Percentiles rank a stretch among this genome's conserved stretches.
These are phyloP conservation scores for Lagria hirta DNA, from an alignment of 2,888 invertebrate genomes.

Conservation along the genomic window DNA sequence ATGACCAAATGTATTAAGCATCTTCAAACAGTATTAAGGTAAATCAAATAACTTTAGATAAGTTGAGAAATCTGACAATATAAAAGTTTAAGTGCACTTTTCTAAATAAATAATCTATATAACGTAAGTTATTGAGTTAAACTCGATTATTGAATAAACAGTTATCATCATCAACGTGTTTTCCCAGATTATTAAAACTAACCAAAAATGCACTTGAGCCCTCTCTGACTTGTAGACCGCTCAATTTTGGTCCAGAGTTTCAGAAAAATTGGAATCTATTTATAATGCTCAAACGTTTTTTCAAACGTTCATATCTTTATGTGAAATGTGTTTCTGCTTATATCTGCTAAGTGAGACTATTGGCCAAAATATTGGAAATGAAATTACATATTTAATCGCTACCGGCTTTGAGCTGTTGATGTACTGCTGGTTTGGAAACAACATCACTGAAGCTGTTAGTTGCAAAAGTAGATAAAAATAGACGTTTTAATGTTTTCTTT, in stretches of 20 bases:
- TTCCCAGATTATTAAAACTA: too few relatives aligned
- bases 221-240: background rate
- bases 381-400: constrained; percentile 27
- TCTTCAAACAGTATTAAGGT: constrained; percentile 32
- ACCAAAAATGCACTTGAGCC: too few relatives aligned
- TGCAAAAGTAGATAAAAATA: too few relatives aligned
- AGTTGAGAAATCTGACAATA: too few relatives aligned
- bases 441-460: constrained; percentile 30
- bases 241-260: constrained; percentile 24
- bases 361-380: constrained; percentile 26
- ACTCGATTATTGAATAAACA: too few relatives aligned
- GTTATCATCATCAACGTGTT: too few relatives aligned
- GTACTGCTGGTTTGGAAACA: constrained; percentile 33
- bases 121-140: too few relatives aligned
- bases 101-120: too few relatives aligned
- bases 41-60: too few relatives aligned
- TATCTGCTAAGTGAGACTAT: constrained; percentile 30
- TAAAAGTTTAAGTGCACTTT: too few relatives aligned
- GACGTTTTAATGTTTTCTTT: constrained; percentile 10
- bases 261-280: constrained; percentile 30
- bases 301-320: constrained; percentile 33
- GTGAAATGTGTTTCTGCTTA: constrained; percentile 33
- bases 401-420: constrained; percentile 28
- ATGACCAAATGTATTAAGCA: constrained; percentile 33
- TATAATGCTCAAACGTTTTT: constrained; percentile 32